Conservation (phyloP, 2,797 vertebrate species). For the Chiloscyllium punctatum region DNA sequence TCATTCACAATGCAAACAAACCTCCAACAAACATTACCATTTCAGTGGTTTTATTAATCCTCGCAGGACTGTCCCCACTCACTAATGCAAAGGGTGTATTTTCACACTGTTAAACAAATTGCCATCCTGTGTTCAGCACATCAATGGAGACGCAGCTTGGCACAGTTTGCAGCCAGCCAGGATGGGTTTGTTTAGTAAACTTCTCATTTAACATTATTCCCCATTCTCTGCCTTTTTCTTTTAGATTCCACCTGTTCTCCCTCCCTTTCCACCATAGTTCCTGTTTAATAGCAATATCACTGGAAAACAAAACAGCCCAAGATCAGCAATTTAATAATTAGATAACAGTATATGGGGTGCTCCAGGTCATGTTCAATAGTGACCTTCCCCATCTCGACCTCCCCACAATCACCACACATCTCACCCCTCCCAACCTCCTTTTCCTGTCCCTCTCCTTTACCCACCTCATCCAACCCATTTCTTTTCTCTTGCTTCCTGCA, state of each 20-base stretch:
- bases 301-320: background rate
- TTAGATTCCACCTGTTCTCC: background rate
- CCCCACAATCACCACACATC: too few relatives aligned
- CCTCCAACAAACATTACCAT: constrained; percentile 29
- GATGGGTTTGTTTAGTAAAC: background rate
- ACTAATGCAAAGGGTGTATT: constrained; percentile 24
- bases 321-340: background rate
- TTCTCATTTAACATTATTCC: background rate
- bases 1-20: constrained; percentile 35
- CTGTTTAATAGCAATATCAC: background rate
- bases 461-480: background rate
- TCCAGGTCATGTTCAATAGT: background rate
- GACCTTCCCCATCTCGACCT: background rate
- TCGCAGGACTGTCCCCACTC: background rate
- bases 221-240: background rate
- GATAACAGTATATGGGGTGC: background rate
- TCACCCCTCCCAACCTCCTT: background rate
- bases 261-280: background rate
- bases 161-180: background rate
- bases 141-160: background rate
- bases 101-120: constrained; percentile 24
- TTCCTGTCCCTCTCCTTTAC: background rate
- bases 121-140: background rate
- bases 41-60: constrained; percentile 23
- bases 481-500: background rate